Base-by-base conservation (phyloP, 2,797 vertebrate species). In the Amblyraja radiata region DNA sequence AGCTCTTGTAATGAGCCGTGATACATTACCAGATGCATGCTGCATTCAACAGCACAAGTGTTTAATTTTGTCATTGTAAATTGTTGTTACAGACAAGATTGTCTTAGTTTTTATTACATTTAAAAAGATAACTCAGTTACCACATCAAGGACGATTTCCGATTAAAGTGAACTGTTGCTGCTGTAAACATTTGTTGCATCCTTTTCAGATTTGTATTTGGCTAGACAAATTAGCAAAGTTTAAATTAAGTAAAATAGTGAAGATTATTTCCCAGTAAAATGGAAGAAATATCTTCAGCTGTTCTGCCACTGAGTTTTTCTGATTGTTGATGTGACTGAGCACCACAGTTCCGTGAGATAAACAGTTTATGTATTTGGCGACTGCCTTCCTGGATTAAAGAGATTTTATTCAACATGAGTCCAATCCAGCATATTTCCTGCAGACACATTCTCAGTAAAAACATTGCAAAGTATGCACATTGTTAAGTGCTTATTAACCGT, bases 21-120 rank as follows among this genome's bases (percentile, higher is more conserved):
- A 94, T 83, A 92, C 94, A 93, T 94, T 90, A 93, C 94, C 94
- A 95, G 93, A 95, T 94, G 93, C n/a, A 93, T 63, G 90, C 46
- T n/a, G 73, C 93, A 95, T 94, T 93, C 61, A 36, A n/a, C 10
- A 8, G 36, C 28, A 23, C 21, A 76, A 54, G 73, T 76, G 7
- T 94, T 76, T 94, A 94, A 94, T 93, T 93, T 73, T 93, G 93
- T 23, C 77, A 93, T 86, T 83, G 46, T 65, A 93, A 93, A 93
- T 81, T 80, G 58, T 7, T 71, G 2, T 73, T 3, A 76, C 93
- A 93, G 28, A 25, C n/a, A 46, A 58, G 93, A 10, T 93, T 94
- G 94, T 93, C 58, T 54, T 79, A 63, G 23, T 73, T 8, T 6
- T 93, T 3, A 0, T 23, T 93, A 36, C 13, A 3, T 39, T 93